Conservation (phyloP, 2,113 vertebrate species). For the Rhegmatorhina hoffmannsi region DNA sequence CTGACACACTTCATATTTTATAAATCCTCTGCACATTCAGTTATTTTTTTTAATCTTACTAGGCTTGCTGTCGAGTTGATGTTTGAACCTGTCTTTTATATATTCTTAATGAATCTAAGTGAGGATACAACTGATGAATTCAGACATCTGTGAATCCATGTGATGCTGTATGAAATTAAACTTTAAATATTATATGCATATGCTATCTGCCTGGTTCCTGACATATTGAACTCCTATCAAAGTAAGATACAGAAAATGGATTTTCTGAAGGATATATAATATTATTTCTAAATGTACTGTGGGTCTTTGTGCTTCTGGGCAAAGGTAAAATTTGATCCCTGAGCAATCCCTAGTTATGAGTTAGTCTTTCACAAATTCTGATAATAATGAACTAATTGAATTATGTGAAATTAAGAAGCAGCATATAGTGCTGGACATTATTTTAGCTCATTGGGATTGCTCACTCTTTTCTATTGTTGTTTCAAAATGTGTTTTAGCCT, state of each 20-base stretch:
- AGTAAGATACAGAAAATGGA: background rate
- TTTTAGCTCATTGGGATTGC: background rate
- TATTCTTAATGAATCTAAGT: constrained; percentile 40
- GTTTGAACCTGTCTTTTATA: constrained; percentile 55
- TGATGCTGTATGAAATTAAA: constrained; percentile 22
- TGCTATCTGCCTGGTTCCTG: constrained; percentile 31
- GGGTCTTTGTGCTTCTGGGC: background rate
- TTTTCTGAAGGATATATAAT: background rate
- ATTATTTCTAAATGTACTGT: background rate
- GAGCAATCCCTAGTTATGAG: background rate
- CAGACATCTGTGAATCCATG: constrained; percentile 6
- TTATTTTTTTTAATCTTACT: constrained; percentile 15
- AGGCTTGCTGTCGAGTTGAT: constrained; percentile 22
- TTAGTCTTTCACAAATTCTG: background rate
- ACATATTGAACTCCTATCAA: constrained; percentile 14
- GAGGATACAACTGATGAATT: constrained; percentile 38
- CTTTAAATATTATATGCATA: constrained; percentile 1
- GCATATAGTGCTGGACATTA: background rate
- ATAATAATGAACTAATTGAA: background rate
- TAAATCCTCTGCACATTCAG: background rate
- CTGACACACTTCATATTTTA: constrained; percentile 37
- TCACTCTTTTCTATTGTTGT: background rate
- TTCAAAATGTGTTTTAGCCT: background rate
- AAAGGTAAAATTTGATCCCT: background rate
- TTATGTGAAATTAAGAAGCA: background rate